These are phyloP conservation scores for Drosophila atroscutellata DNA, from an alignment of 2,888 invertebrate species.

Conservation along the genomic window DNA sequence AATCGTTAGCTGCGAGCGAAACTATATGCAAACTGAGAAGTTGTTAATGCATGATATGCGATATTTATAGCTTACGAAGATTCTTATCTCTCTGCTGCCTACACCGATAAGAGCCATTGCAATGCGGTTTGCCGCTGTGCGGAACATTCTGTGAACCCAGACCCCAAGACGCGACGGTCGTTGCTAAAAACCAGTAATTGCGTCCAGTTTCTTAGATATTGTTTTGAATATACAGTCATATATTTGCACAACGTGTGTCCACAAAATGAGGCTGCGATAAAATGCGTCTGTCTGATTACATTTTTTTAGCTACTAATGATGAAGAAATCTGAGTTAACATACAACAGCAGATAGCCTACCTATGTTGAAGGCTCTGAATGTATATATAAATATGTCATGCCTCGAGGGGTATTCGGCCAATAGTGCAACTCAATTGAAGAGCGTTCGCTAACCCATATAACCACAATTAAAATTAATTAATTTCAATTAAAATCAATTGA, in stretches of 20 bases:
- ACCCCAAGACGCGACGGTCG: slow-evolving; percentile 2
- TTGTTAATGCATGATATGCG: slow-evolving; percentile 33
- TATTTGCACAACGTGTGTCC: slow-evolving; percentile 80
- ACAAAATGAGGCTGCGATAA: slow-evolving; percentile 70
- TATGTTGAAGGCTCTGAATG: slow-evolving; percentile 16
- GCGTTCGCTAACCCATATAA: not conserved
- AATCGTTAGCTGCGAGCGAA: slow-evolving; percentile 20
- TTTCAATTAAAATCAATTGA: slow-evolving; percentile 62
- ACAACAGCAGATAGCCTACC: slow-evolving; percentile 50
- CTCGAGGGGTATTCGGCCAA: slow-evolving; percentile 40
- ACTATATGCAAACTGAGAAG: slow-evolving; percentile 57
- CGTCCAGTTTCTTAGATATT: slow-evolving; percentile 36
- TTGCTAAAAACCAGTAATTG: slow-evolving; percentile 13
- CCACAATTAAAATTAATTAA: slow-evolving; percentile 19
- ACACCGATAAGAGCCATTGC: slow-evolving; percentile 34
- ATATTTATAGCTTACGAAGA: slow-evolving; percentile 59
- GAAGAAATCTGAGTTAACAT: slow-evolving; percentile 43
- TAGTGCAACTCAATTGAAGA: slow-evolving; percentile 31
- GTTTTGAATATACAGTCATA: slow-evolving; percentile 41
- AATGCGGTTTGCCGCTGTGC: slow-evolving; percentile 48
- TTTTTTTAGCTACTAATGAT: slow-evolving; percentile 45
- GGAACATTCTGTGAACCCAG: slow-evolving; percentile 47
- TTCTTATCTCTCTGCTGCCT: slow-evolving; percentile 49
- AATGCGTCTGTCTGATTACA: slow-evolving; percentile 43
- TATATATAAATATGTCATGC: slow-evolving; percentile 2